These are phyloP conservation scores for Hylaeus volcanicus DNA, from an alignment of 1,140 invertebrate species.

Conservation along the genomic window DNA sequence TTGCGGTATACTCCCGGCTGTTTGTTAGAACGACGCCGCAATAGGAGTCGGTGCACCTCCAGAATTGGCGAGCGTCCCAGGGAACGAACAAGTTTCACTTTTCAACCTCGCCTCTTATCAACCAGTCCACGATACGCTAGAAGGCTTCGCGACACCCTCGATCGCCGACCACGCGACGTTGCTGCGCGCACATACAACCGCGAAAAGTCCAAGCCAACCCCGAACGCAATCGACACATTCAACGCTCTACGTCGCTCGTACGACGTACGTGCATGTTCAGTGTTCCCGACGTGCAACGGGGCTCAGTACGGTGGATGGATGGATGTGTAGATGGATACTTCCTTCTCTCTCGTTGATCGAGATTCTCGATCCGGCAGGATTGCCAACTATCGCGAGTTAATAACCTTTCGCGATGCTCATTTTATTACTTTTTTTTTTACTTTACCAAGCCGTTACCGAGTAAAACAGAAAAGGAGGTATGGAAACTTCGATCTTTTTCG, in stretches of 20 bases:
- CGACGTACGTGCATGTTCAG: conserved; percentile 71
- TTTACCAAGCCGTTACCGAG: too few relatives aligned
- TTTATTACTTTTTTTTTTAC: not conserved
- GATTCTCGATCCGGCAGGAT: conserved; percentile 45
- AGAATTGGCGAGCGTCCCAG: conserved; percentile 69
- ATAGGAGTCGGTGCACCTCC: conserved; percentile 5
- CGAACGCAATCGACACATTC: conserved; percentile 53
- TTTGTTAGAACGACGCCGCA: conserved; percentile 53
- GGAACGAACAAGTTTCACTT: conserved; percentile 54
- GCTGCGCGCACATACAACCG: conserved; percentile 50
- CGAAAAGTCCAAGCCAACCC: conserved; percentile 45
- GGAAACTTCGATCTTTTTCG: not conserved
- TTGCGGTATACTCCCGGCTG: conserved; percentile 16
- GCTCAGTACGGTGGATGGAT: conserved; percentile 62
- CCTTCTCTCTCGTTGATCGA: conserved; percentile 63
- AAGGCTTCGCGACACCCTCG: conserved; percentile 39
- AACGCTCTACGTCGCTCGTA: conserved; percentile 60
- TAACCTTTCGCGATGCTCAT: not conserved
- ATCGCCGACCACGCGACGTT: conserved; percentile 43
- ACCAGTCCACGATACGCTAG: conserved; percentile 35
- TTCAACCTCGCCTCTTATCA: conserved; percentile 54
- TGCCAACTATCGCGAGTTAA: conserved; percentile 44
- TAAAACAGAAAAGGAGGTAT: not conserved
- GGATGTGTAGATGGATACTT: conserved; percentile 64
- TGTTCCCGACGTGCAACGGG: conserved; percentile 75